Evolutionary conservation across 2,888 invertebrate species (phyloP).

Genomic region (Trachelus troglodyta): DNA sequence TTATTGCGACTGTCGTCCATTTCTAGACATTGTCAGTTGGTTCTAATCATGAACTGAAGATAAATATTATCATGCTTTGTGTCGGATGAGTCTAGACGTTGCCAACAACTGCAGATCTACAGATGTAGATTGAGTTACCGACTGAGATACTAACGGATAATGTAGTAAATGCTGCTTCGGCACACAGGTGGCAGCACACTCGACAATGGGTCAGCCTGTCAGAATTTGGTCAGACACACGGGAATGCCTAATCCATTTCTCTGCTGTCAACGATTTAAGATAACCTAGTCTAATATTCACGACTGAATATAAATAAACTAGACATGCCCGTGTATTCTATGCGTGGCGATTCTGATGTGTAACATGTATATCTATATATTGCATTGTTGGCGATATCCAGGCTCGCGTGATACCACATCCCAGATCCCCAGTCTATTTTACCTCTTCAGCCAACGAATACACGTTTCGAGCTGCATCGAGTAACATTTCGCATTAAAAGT

Average conservation of each 20-base stretch:
- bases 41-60: background rate
- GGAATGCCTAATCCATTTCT: too few relatives aligned
- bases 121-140: background rate
- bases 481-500: background rate
- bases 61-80: background rate
- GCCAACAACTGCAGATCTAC: background rate
- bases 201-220: too few relatives aligned
- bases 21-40: background rate
- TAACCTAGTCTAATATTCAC: background rate
- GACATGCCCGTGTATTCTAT: too few relatives aligned
- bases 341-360: too few relatives aligned
- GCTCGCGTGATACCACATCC: too few relatives aligned
- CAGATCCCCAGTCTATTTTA: too few relatives aligned
- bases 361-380: too few relatives aligned
- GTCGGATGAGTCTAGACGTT: background rate
- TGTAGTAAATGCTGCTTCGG: background rate
- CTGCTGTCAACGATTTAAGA: background rate
- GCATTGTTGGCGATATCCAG: too few relatives aligned
- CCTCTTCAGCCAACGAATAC: too few relatives aligned
- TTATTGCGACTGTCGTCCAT: background rate
- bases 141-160: background rate
- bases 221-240: too few relatives aligned
- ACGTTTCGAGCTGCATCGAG: background rate
- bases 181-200: background rate
- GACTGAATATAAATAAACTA: too few relatives aligned